Base-by-base conservation (phyloP, 1,140 invertebrate genomes). In the Drosophila parvula region DNA sequence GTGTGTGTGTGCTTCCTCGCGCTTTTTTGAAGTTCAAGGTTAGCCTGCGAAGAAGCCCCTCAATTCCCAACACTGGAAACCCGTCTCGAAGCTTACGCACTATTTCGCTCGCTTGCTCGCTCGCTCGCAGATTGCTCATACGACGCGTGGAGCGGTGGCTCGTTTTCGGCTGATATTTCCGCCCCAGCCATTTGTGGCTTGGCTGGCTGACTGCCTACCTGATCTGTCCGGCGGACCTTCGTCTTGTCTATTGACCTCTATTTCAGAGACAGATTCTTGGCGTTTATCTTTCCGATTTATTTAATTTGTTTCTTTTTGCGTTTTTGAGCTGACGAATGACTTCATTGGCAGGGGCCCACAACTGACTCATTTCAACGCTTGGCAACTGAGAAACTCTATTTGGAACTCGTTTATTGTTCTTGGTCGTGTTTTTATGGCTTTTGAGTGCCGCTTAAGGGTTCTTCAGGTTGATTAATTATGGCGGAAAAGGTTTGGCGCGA, bases 21-120 rank as follows among this genome's bases (percentile, higher is more conserved):
- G 78, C 69, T 73, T 81, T 85, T 86, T 78, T 89, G 78, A 89
- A 89, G 84, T 89, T 89, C 84, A 89, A 89, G 84, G 84, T 84
- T 89, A 81, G 18, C 59, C 40, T 18, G 5, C 32, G 18, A 30
- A 16, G 51, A 40, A 47, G 12, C 10, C 44, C n/a, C 44, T 5
- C 38, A 11, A 30, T 18, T 45, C 12, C 50, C n/a, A n/a, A 34
- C 27, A 30, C 48, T 67, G 34, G 51, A 71, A 82, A 83, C 81
- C 81, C 79, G 81, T 79, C 77, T 64, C 16, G 30, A 30, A 55
- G 41, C 62, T 45, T 45, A 61, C 36, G 48, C 43, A 43, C 48
- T 44, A 27, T 40, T 27, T 16, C n/a, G 32, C 30, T 30, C 56
- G 43, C 75, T 78, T 43, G 30, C 57, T 50, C 40, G 43, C 75